Evolutionary conservation across 2,797 vertebrate species (phyloP), one percentile per base, ranked within the genome.

Genomic region (Poecilia velifera): DNA sequence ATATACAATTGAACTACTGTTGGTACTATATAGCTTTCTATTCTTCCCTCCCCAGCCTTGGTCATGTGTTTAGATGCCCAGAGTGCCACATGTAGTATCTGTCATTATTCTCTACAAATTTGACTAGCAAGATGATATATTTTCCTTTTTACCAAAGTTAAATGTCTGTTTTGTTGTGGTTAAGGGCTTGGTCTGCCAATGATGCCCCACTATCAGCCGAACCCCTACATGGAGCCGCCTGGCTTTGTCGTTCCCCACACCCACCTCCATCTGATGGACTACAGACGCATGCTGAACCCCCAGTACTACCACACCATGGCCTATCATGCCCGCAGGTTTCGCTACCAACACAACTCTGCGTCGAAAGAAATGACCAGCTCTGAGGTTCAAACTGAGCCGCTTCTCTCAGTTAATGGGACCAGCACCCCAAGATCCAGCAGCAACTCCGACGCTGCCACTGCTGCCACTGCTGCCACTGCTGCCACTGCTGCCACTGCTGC

Each of bases 341-440:
- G 92, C 66, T 96, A 94, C 82, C 96, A 96, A 76, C 94, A 96
- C 9, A 87, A 77, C 13, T 46, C 79, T 6, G 79, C 90, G 0
- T 18, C 80, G 41, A 90, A 87, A 72, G 93, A 95, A 53, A 96
- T 90, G 84, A 93, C 90, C 64, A 96, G 80, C 86, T 93, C 93
- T 0, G 94, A 97, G 85, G 95, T 96, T 20, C 96, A 97, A 87
- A 97, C 96, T 0, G 96, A 97, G 43, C 94, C 96, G 0, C 68
- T 93, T 6, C 25, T 77, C 1, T 12, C 72, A 0, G 4, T 71
- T 4, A 84, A 79, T 73, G 77, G 72, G 46, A 76, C 55, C 22
- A 80, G 71, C 77, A 78, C 80, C 2, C 59, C 77, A 1, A 68
- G 7, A 3, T 72, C 84, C 9, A 70, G 46, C 0, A 55, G 84